These are phyloP conservation scores for Halcyon leucocephala DNA, from an alignment of 2,797 vertebrate species.

Conservation along the genomic window DNA sequence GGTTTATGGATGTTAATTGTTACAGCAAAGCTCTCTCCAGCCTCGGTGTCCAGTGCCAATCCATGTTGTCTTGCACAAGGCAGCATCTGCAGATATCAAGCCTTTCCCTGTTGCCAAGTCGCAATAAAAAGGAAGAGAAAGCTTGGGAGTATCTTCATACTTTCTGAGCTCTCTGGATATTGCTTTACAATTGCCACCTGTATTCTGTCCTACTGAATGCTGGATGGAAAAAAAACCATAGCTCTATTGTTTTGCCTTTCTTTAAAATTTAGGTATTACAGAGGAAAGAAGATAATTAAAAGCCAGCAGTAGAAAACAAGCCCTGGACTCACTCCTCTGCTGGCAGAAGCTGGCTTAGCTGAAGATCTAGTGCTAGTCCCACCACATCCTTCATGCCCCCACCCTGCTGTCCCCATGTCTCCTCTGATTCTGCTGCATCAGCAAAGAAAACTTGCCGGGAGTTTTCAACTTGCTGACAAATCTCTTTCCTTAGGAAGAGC, in stretches of 20 bases:
- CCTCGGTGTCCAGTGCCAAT: neutral
- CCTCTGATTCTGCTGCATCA: neutral
- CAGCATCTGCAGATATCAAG: neutral
- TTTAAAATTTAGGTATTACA: neutral
- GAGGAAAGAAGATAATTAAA: neutral
- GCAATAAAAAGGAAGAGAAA: neutral
- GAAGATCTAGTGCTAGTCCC: neutral
- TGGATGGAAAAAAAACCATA: neutral
- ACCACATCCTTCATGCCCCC: fast-evolving
- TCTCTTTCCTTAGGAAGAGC: neutral
- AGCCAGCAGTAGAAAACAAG: neutral
- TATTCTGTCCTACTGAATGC: neutral
- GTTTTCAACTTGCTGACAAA: neutral
- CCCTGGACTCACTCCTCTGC: neutral
- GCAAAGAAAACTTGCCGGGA: neutral
- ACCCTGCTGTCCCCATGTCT: neutral
- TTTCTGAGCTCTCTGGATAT: neutral
- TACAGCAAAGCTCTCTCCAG: neutral
- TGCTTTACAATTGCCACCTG: neutral
- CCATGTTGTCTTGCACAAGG: neutral
- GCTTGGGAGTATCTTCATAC: neutral
- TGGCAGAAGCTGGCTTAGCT: neutral
- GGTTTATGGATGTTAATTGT: fast-evolving
- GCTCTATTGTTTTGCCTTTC: neutral
- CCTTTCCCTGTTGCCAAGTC: neutral